Percentiles rank a stretch among this genome's conserved stretches.
Conservation (phyloP, 2,797 vertebrate genomes). For the Sebastes kiyomatsui region DNA sequence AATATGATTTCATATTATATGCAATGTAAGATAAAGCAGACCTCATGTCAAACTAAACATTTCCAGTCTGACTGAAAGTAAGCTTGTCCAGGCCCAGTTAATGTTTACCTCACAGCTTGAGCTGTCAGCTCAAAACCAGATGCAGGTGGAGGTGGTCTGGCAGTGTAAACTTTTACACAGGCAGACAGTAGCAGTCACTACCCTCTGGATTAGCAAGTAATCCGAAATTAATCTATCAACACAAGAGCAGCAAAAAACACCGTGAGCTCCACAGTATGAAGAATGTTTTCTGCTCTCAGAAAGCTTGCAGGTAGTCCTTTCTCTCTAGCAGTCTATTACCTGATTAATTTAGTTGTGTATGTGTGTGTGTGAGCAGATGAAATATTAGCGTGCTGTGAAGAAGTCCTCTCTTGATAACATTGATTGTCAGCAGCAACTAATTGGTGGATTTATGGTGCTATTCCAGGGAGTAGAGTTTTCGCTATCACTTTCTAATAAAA, state of each 20-base stretch:
- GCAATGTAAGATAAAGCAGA: neutral
- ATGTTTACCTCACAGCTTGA: conserved; percentile 52
- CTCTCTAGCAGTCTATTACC: neutral
- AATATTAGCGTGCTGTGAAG: neutral
- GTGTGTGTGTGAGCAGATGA: neutral
- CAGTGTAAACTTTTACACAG: conserved; percentile 28
- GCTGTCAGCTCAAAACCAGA: conserved; percentile 42
- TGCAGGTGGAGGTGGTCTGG: conserved; percentile 46
- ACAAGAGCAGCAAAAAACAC: neutral
- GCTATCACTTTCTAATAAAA: neutral
- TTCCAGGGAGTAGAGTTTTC: neutral
- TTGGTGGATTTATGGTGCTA: neutral
- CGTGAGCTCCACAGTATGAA: neutral
- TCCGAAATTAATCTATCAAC: neutral
- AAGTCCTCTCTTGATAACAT: neutral
- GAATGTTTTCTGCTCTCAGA: neutral
- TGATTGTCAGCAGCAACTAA: neutral
- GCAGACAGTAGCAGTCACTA: conserved; percentile 21
- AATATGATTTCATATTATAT: neutral
- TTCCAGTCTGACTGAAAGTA: conserved; percentile 10
- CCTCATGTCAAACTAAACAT: conserved; percentile 7
- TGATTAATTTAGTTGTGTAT: neutral
- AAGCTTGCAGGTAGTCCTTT: neutral
- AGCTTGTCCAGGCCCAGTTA: conserved; percentile 27
- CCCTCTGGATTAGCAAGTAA: conserved; percentile 15